phyloP scores from a whole-genome alignment of 2,113 vertebrate species.

The Ictalurus punctatus region DNA sequence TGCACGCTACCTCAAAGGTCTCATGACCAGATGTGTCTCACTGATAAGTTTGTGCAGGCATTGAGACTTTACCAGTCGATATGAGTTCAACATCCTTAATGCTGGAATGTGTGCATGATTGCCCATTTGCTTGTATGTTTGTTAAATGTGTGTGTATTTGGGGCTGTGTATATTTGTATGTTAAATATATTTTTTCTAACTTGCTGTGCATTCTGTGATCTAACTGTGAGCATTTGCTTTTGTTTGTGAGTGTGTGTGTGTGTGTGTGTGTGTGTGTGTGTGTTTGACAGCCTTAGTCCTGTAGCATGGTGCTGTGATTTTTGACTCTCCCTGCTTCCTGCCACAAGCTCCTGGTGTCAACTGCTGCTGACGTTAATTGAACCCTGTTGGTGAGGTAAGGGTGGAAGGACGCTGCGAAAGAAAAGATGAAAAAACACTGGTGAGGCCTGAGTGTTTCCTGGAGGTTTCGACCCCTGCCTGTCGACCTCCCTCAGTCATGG shows the following conservation, averaged over 20 bases:
- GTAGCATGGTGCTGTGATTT: conserved; percentile 60
- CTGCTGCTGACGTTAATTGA: conserved; percentile 76
- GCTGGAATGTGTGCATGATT: conserved; percentile 3
- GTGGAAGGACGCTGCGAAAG: conserved; percentile 60
- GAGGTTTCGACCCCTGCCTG: conserved; percentile 62
- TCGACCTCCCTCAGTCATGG: conserved; percentile 64
- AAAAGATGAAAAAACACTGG: conserved; percentile 58
- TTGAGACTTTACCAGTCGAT: not conserved
- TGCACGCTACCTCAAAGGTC: not conserved
- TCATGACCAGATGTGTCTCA: not conserved
- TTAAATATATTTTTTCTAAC: not conserved
- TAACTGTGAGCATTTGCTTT: not conserved
- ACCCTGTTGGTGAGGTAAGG: conserved; percentile 73
- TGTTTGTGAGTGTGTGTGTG: conserved; percentile 14
- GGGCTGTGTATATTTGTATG: conserved; percentile 19
- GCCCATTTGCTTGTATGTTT: not conserved
- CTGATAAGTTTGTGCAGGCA: not conserved
- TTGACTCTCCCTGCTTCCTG: conserved; percentile 62
- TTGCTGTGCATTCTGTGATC: not conserved
- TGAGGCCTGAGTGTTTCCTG: conserved; percentile 73
- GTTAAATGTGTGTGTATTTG: not conserved
- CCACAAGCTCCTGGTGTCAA: conserved; percentile 70
- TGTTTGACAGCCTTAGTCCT: not conserved
- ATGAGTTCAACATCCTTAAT: not conserved
- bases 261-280: conserved; percentile 17